Evolutionary conservation across 2,113 vertebrate genomes (phyloP), one percentile per base, ranked within the genome.

Genomic region (Istiophorus platypterus): DNA sequence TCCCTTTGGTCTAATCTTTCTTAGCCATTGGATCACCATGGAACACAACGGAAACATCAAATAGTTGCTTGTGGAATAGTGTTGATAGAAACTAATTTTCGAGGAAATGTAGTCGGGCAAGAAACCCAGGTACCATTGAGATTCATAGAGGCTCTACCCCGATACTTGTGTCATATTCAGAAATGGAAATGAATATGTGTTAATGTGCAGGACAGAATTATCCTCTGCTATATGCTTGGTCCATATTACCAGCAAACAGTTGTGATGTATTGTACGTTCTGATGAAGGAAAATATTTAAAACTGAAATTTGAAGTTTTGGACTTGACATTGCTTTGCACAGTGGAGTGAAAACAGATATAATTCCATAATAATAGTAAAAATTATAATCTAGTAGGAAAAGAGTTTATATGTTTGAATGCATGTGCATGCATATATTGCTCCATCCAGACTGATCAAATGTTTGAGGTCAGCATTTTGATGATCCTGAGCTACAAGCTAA

Each of bases 401-500:
- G 31, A 10, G 54, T 68, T 27, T 59, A 20, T 58, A 56, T 66
- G 47, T 79, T 59, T 85, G 58, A 77, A 67, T 75, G 54, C 26
- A 34, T 64, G 63, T 51, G 63, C 18, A 68, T 18, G 26, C 45
- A 72, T n/a, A n/a, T n/a, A n/a, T n/a, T n/a, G n/a, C n/a, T 83
- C 27, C 71, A 63, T 58, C 26, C 29, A 49, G 52, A 67, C 37
- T 76, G 88, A 88, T 82, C 79, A 88, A 66, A 85, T 69, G 57
- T 91, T 85, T 80, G 37, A 83, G 69, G 61, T 86, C 80, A 92
- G 86, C 74, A 76, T 77, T 84, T 78, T 15, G 9, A 76, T 75
- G 76, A 87, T 80, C 29, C 82, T 66, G 63, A 75, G 77, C 66
- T 83, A 75, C 59, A 86, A 81, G 80, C 76, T 88, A 88, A 91